Base-by-base conservation (phyloP, 2,888 invertebrate genomes). In the Macrosoma leucophasiata region DNA sequence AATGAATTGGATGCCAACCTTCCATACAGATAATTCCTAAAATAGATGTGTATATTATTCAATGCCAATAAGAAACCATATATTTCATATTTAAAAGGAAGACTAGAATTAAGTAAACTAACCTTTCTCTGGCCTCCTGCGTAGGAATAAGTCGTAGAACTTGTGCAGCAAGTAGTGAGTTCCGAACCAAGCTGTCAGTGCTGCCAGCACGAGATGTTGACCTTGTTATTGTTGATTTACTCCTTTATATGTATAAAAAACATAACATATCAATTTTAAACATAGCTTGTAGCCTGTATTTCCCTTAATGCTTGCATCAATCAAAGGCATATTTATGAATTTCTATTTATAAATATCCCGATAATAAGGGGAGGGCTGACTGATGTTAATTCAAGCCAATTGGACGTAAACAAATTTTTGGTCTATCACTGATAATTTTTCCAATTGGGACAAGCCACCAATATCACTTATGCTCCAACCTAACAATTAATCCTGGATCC, bases 131-230 rank as follows among this genome's bases (percentile, higher is more conserved):
- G 14, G 93, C 94, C 67, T 92, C 93, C 48, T 90, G 89, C 2
- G 93, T 91, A 12, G 94, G 94, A 61, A 94, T 93, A 41, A 94
- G 87, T 69, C 93, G 90, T 39, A 93, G 73, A 38, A 93, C 91
- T 72, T 93, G 92, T 41, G 93, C 93, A 22, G 92, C 92, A 58
- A 93, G 86, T 47, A 93, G 70, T 14, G 92, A 89, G 59, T 92
- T 91, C 44, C 90, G 86, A 18, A 90, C 92, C 57, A 91, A 82
- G 64, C 90, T 90, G 60, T 91, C 90, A 55, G 89, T 88, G 56
- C 86, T 86, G 19, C 84, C 82, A 3, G 78, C 81, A 39, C 72
- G 77, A 20, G 77, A 84, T 37, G 58, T 56, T 37, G 82, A 78
- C 52, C 74, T 53, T 39, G 81, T 70, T 33, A 82, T 73, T 43